These are phyloP conservation scores for Siphamia tubifer DNA, from an alignment of 2,113 vertebrate genomes.

Conservation along the genomic window DNA sequence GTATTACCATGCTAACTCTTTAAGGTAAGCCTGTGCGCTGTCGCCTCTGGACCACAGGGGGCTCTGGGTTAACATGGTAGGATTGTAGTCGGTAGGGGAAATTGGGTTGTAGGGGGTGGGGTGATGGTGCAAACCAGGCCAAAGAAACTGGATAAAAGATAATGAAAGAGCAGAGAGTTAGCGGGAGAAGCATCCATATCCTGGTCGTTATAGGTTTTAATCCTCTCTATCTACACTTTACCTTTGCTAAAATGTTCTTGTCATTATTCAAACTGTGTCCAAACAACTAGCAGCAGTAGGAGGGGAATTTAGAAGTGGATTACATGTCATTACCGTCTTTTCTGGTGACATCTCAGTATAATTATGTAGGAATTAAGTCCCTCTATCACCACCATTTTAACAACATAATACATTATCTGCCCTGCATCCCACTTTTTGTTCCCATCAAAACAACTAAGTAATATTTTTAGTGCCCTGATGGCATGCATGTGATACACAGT, in stretches of 20 bases:
- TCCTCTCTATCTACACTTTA: conserved; percentile 17
- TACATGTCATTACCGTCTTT: conserved; percentile 46
- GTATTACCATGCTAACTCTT: conserved; percentile 68
- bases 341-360: conserved; percentile 40
- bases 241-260: conserved; percentile 3
- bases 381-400: conserved; percentile 20
- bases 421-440: not conserved
- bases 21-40: conserved; percentile 45
- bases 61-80: conserved; percentile 16
- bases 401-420: conserved; percentile 24
- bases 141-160: not conserved
- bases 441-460: not conserved
- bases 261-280: conserved; percentile 8
- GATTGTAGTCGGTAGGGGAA: conserved; percentile 2
- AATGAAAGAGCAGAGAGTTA: not conserved
- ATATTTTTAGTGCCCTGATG: conserved; percentile 1
- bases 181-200: not conserved
- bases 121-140: conserved; percentile 15
- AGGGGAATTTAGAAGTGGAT: conserved; percentile 50
- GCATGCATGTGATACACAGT: not conserved
- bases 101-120: not conserved
- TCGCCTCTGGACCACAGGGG: conserved; percentile 30
- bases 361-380: conserved; percentile 50
- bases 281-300: conserved; percentile 20
- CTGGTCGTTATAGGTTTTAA: not conserved